Evolutionary conservation across 2,797 vertebrate species (phyloP).

Genomic region (Hapalemur alaotrensis): DNA sequence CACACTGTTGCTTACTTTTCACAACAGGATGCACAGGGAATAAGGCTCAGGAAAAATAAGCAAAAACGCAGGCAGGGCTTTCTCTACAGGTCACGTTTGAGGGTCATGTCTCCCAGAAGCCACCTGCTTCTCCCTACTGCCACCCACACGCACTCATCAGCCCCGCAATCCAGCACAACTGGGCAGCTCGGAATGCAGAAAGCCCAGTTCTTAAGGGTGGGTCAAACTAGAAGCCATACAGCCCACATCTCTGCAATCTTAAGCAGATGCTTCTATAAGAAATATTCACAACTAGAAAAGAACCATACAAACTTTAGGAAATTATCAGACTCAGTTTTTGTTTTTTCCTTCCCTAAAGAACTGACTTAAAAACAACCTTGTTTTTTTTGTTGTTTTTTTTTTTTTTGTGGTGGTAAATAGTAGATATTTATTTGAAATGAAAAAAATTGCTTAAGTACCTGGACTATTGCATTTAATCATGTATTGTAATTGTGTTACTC

Average conservation of each 20-base stretch:
- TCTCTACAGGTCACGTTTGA: background rate
- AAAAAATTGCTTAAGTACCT: conserved; percentile 95
- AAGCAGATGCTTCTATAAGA: background rate
- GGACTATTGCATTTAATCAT: conserved; percentile 98
- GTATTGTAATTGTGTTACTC: conserved; percentile 93
- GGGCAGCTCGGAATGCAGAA: background rate
- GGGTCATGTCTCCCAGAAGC: background rate
- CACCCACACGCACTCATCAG: background rate
- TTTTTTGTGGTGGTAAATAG: conserved; percentile 92
- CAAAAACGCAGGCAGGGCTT: background rate
- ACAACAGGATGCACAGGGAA: background rate
- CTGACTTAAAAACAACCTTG: conserved; percentile 70
- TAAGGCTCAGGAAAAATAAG: background rate
- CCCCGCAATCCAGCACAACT: background rate
- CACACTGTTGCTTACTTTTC: background rate
- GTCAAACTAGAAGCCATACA: background rate
- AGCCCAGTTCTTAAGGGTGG: background rate
- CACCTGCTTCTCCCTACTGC: background rate
- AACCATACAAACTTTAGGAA: background rate
- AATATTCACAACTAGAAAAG: background rate
- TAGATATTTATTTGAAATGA: conserved; percentile 98
- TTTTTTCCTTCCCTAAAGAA: conserved; percentile 63
- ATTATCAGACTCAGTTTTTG: conserved; percentile 50
- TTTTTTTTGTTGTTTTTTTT: conserved; percentile 52
- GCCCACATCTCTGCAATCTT: background rate